phyloP scores from a whole-genome alignment of 2,797 vertebrate genomes.

The Pristis pectinata region DNA sequence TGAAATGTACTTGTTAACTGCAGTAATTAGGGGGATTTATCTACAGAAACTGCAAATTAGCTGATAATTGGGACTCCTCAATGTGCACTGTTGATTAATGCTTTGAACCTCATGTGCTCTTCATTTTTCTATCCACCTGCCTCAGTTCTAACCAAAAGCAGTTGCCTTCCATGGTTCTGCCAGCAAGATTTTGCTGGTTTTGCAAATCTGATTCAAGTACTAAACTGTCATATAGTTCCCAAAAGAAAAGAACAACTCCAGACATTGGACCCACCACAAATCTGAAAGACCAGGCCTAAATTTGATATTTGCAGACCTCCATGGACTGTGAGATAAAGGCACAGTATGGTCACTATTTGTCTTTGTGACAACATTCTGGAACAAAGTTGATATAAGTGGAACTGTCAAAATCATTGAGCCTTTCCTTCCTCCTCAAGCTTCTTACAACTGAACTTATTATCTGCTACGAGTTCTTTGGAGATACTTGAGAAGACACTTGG shows the following conservation, averaged over 20 bases:
- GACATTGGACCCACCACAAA: neutral
- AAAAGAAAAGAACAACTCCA: neutral
- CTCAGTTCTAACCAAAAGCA: neutral
- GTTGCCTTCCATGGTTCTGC: neutral
- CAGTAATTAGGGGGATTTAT: neutral
- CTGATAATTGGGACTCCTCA: neutral
- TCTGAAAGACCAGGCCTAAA: neutral
- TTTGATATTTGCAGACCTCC: neutral
- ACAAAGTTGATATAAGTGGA: neutral
- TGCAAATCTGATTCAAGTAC: neutral
- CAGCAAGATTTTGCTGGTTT: neutral
- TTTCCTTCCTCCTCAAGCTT: neutral
- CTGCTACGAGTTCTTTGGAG: neutral
- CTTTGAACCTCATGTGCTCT: neutral
- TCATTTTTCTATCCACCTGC: too few species aligned
- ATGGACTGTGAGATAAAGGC: neutral
- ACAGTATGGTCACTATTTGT: neutral
- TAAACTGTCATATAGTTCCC: neutral
- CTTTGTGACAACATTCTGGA: neutral
- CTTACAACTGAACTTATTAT: neutral
- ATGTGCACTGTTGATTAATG: neutral
- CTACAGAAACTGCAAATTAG: neutral
- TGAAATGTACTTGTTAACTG: neutral
- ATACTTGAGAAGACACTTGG: neutral
- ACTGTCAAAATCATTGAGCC: too few species aligned